phyloP scores from a whole-genome alignment of 2,888 invertebrate species.

The Eumacrocentrus americanus region DNA sequence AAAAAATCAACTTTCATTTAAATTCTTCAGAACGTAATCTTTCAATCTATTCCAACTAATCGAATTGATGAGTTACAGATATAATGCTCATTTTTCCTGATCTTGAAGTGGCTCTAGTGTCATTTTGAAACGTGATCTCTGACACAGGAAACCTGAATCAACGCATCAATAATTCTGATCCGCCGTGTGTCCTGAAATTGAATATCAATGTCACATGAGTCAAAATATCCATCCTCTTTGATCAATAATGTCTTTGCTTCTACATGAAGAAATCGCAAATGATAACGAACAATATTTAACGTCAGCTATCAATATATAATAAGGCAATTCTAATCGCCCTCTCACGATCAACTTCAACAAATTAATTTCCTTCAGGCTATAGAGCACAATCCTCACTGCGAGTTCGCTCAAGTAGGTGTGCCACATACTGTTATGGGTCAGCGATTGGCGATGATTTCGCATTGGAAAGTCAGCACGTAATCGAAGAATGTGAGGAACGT shows the following conservation, averaged over 20 bases:
- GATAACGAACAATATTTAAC: too few relatives aligned
- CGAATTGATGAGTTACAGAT: too few relatives aligned
- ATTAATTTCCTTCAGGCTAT: background rate
- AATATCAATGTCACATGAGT: background rate
- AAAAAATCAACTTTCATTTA: background rate
- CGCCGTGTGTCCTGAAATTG: background rate
- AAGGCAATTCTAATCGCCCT: too few relatives aligned
- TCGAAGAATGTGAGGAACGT: slow-evolving; percentile 28
- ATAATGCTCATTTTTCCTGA: too few relatives aligned
- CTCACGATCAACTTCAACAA: too few relatives aligned
- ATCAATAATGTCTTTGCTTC: too few relatives aligned
- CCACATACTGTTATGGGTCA: slow-evolving; percentile 38
- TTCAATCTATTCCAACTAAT: background rate
- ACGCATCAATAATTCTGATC: background rate
- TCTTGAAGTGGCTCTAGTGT: too few relatives aligned
- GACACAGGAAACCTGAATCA: background rate
- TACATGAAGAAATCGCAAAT: too few relatives aligned
- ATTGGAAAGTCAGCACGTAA: slow-evolving; percentile 35
- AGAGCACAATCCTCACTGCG: background rate
- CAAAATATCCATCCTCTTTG: too few relatives aligned
- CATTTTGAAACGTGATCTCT: too few relatives aligned
- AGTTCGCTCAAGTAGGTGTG: slow-evolving; percentile 29
- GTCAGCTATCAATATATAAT: too few relatives aligned
- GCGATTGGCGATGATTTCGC: slow-evolving; percentile 37
- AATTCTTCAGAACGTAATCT: background rate